Evolutionary conservation across 2,113 vertebrate genomes (phyloP).

Genomic region (pig (Sus scrofa)): DNA sequence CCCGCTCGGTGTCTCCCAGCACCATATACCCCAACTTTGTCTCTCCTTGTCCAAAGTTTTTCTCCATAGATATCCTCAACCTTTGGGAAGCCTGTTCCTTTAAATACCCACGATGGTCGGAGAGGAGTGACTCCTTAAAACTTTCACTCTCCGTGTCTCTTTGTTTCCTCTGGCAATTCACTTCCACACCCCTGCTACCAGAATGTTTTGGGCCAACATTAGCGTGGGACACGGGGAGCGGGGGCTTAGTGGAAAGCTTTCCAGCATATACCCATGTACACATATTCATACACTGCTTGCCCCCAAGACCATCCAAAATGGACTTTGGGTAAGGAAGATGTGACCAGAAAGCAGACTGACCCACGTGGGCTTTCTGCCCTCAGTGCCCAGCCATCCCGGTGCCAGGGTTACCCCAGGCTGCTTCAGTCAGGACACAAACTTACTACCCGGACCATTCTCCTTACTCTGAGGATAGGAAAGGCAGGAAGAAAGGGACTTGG

Average conservation of each 20-base stretch:
- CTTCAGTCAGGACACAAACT: neutral
- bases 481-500: neutral
- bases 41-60: no score
- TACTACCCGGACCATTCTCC: neutral
- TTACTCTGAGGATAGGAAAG: neutral
- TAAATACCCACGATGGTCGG: neutral
- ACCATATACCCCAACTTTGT: neutral
- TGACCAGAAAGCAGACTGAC: neutral
- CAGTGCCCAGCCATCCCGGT: neutral
- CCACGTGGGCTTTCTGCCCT: neutral
- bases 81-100: neutral
- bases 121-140: neutral
- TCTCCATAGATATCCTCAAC: neutral
- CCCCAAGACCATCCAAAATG: neutral
- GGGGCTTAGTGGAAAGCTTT: neutral
- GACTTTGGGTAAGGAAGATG: neutral
- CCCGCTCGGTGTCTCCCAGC: neutral
- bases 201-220: constrained; percentile 7
- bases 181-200: neutral
- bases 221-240: neutral
- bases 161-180: neutral
- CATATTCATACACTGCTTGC: neutral
- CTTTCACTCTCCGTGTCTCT: neutral
- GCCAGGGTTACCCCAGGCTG: neutral
- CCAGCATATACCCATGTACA: neutral